Evolutionary conservation across 2,888 invertebrate species (phyloP).

Genomic region (Platynereis dumerilii): DNA sequence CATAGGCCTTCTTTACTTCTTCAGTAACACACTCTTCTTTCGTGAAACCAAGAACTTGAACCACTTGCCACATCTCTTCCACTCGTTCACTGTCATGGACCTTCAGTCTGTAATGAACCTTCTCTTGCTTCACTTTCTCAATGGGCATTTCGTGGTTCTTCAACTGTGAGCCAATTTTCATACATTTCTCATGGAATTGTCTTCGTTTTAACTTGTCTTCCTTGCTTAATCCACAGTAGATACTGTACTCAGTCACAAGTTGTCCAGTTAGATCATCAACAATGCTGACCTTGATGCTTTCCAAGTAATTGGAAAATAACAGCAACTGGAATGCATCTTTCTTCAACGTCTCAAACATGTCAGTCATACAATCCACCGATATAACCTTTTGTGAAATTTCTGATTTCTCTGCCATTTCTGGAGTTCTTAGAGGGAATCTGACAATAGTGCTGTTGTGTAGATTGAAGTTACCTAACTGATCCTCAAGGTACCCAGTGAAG

Average conservation of each 20-base stretch:
- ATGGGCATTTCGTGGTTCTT: slow-evolving; percentile 4
- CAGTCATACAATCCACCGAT: slow-evolving; percentile 26
- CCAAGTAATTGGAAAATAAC: slow-evolving; percentile 48
- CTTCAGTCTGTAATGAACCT: slow-evolving; percentile 14
- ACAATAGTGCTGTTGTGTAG: slow-evolving; percentile 44
- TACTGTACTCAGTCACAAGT: not conserved
- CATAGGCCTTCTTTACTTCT: slow-evolving; percentile 34
- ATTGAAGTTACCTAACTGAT: slow-evolving; percentile 29
- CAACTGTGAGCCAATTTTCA: slow-evolving; percentile 8
- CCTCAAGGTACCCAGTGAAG: slow-evolving; percentile 44
- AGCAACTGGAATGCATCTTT: slow-evolving; percentile 43
- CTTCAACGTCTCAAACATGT: slow-evolving; percentile 40
- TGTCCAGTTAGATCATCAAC: slow-evolving; percentile 19
- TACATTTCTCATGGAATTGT: slow-evolving; percentile 9
- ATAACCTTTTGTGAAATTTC: slow-evolving; percentile 39
- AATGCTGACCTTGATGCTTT: slow-evolving; percentile 39
- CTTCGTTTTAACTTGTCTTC: slow-evolving; percentile 20
- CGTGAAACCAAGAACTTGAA: slow-evolving; percentile 42
- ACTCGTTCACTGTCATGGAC: slow-evolving; percentile 27
- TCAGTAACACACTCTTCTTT: slow-evolving; percentile 25
- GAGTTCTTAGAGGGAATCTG: slow-evolving; percentile 49
- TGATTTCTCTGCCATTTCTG: slow-evolving; percentile 41
- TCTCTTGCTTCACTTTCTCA: slow-evolving; percentile 3
- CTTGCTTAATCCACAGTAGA: slow-evolving; percentile 24
- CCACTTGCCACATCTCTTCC: slow-evolving; percentile 41